Percentiles rank a stretch among this genome's conserved stretches.
These are phyloP conservation scores for Capreolus pygargus DNA, from an alignment of 2,113 vertebrate genomes.

Conservation along the genomic window DNA sequence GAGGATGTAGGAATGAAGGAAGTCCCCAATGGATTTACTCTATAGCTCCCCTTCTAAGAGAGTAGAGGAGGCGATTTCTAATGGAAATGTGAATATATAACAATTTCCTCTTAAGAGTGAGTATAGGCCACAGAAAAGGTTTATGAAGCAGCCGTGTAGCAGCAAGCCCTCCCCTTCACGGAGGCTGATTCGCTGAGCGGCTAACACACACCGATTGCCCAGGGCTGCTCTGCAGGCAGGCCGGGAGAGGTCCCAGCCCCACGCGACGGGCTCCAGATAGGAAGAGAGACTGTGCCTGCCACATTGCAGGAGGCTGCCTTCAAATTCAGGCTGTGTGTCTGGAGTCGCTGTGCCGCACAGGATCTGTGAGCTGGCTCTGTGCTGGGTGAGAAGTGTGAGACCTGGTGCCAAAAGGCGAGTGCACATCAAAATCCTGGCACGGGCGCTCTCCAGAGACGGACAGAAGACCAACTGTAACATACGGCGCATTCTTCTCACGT, in stretches of 20 bases:
- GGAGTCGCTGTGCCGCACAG: not conserved
- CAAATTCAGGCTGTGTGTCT: not conserved
- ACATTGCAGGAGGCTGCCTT: slow-evolving; percentile 43
- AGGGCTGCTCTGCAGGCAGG: not conserved
- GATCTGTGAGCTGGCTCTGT: slow-evolving; percentile 37
- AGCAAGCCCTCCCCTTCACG: not conserved
- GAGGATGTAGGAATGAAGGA: not conserved
- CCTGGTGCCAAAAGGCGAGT: slow-evolving; percentile 41
- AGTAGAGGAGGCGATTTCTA: not conserved
- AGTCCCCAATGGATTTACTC: not conserved
- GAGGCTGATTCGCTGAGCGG: not conserved
- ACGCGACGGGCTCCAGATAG: not conserved
- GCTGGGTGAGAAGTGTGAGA: slow-evolving; percentile 59
- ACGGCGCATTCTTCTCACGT: slow-evolving; percentile 38
- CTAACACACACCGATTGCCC: not conserved
- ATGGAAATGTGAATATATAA: not conserved
- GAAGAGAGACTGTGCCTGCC: slow-evolving; percentile 14
- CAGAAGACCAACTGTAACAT: slow-evolving; percentile 39
- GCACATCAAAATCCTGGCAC: slow-evolving; percentile 57
- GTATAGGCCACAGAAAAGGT: not conserved
- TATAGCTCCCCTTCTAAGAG: not conserved
- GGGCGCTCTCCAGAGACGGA: not conserved
- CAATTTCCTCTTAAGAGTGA: not conserved
- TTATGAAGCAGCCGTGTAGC: not conserved
- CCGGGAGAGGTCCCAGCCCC: not conserved